A percentile compares a stretch with the other conserved stretches of the same genome.
Evolutionary conservation across 2,113 vertebrate species (phyloP).

Genomic region (Aegypius monachus): DNA sequence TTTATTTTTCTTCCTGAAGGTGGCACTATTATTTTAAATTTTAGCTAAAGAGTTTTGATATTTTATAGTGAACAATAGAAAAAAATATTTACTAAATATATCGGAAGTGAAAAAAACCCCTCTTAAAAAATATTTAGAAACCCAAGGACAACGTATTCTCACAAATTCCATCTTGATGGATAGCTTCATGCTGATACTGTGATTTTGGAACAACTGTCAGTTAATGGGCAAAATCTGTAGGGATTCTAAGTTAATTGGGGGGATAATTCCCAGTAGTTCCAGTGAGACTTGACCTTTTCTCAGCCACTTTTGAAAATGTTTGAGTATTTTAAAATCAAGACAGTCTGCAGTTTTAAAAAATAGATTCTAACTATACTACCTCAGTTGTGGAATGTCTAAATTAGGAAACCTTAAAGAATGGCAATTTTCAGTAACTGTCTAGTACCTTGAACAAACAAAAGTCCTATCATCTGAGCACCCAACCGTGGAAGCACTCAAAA

Average conservation of each 20-base stretch:
- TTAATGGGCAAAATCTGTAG: background rate
- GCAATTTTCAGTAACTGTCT: background rate
- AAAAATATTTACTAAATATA: background rate
- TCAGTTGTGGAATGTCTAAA: background rate
- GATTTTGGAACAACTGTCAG: background rate
- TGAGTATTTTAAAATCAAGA: background rate
- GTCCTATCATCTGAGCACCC: background rate
- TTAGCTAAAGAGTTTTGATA: background rate
- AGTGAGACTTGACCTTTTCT: background rate
- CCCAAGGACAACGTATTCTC: fast-evolving
- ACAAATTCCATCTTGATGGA: background rate
- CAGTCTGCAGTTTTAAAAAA: background rate
- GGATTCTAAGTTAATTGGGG: background rate
- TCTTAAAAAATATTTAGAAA: background rate
- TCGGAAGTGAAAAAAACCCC: background rate
- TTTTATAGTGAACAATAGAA: background rate
- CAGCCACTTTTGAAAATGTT: background rate
- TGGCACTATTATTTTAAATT: slow-evolving; percentile 50
- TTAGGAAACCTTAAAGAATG: background rate
- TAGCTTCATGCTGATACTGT: background rate
- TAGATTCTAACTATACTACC: background rate
- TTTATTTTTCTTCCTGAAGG: slow-evolving; percentile 33
- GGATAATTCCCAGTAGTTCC: background rate
- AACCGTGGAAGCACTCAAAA: background rate
- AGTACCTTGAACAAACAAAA: background rate